phyloP scores from a whole-genome alignment of 2,797 vertebrate species.

The Phrynocephalus forsythii region DNA sequence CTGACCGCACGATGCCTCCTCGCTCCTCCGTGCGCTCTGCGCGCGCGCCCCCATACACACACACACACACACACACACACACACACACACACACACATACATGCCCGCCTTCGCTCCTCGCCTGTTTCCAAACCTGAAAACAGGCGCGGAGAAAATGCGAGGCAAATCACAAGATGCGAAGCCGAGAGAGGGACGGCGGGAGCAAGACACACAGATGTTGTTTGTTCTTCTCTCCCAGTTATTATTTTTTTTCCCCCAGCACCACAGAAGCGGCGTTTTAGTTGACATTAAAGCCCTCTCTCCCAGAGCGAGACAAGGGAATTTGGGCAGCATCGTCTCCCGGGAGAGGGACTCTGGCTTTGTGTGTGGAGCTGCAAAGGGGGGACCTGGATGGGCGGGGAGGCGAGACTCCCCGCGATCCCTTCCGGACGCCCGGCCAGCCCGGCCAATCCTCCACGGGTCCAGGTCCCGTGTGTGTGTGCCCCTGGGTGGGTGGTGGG shows the following conservation, averaged over 20 bases:
- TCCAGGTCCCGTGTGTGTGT: too few relatives aligned
- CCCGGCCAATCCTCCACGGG: too few relatives aligned
- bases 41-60: background rate
- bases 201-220: background rate
- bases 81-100: too few relatives aligned
- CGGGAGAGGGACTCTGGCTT: background rate
- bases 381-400: background rate
- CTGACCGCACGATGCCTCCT: background rate
- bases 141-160: background rate
- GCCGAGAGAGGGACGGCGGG: too few relatives aligned
- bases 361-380: background rate
- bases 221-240: background rate
- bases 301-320: background rate
- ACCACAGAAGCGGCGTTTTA: background rate
- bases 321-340: background rate
- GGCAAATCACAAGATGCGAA: background rate
- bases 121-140: conserved; percentile 12
- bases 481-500: too few relatives aligned
- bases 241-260: background rate
- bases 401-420: too few relatives aligned
- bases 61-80: too few relatives aligned
- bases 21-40: too few relatives aligned
- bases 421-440: too few relatives aligned
- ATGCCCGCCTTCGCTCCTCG: background rate
- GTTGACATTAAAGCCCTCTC: background rate